Conservation (phyloP, 2,113 vertebrate genomes). For the Salvelinus alpinus region DNA sequence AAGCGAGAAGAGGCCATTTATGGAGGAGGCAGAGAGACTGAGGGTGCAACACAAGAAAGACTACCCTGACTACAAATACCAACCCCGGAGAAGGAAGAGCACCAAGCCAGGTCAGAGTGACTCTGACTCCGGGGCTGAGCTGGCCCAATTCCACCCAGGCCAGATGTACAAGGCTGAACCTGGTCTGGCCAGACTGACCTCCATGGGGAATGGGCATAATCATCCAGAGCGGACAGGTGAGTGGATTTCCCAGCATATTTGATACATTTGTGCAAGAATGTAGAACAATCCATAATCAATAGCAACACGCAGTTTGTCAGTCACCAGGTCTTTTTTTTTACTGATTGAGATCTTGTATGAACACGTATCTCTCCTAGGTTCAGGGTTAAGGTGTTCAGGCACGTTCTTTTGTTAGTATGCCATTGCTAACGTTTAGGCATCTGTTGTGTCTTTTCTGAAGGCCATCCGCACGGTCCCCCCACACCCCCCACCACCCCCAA, state of each 20-base stretch:
- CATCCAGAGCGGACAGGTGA: constrained; percentile 82
- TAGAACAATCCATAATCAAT: neutral
- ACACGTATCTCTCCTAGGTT: neutral
- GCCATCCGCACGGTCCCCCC: constrained; percentile 85
- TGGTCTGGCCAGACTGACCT: constrained; percentile 51
- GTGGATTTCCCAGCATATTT: neutral
- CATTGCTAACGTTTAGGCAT: neutral
- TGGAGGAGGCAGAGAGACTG: constrained; percentile 88
- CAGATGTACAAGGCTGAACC: constrained; percentile 77
- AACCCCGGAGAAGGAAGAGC: constrained; percentile 86
- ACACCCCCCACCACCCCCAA: constrained; percentile 90
- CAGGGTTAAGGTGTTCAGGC: neutral
- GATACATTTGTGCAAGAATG: neutral
- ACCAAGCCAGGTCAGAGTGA: constrained; percentile 80
- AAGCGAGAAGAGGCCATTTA: constrained; percentile 86
- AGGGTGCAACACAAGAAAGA: constrained; percentile 92
- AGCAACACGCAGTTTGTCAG: neutral
- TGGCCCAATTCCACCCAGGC: constrained; percentile 44
- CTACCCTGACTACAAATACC: constrained; percentile 94
- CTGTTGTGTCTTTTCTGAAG: constrained; percentile 52
- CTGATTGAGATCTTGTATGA: neutral
- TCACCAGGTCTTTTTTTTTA: neutral
- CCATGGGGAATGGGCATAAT: constrained; percentile 58
- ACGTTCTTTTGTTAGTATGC: neutral
- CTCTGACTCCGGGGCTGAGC: constrained; percentile 67